Evolutionary conservation across 2,113 vertebrate genomes (phyloP).

Genomic region (Corvus moneduloides): DNA sequence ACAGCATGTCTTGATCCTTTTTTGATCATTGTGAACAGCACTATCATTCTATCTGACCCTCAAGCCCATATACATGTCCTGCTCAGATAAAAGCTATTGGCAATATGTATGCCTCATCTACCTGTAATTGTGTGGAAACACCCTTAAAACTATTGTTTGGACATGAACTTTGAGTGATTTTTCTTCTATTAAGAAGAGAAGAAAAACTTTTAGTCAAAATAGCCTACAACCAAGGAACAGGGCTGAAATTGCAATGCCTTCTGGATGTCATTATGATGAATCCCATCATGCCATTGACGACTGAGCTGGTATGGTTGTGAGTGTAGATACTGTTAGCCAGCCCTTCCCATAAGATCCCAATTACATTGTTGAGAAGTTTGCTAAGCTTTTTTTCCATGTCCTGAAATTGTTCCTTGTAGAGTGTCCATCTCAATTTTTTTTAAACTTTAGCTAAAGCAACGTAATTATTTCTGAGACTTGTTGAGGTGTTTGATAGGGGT

Average conservation of each 20-base stretch:
- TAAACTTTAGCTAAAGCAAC: background rate
- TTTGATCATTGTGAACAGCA: background rate
- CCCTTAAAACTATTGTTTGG: background rate
- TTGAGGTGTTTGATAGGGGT: background rate
- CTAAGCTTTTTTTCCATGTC: background rate
- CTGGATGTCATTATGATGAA: background rate
- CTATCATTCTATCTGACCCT: background rate
- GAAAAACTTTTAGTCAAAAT: background rate
- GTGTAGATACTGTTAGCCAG: background rate
- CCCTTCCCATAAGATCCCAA: background rate
- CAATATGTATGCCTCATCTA: background rate
- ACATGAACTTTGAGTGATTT: background rate
- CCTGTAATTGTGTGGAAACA: background rate
- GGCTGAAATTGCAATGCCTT: background rate
- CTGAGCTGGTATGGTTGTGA: background rate
- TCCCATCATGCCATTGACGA: background rate
- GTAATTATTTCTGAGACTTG: background rate
- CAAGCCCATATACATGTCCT: background rate
- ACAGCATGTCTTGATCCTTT: background rate
- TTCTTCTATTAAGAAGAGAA: background rate
- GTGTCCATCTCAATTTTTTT: background rate
- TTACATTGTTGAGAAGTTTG: background rate
- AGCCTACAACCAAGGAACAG: background rate
- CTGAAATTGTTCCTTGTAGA: background rate
- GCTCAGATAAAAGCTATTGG: background rate